A percentile compares a stretch with the other conserved stretches of the same genome.
These are phyloP conservation scores for Etheostoma perlongum DNA, from an alignment of 2,797 vertebrate species.

Conservation along the genomic window DNA sequence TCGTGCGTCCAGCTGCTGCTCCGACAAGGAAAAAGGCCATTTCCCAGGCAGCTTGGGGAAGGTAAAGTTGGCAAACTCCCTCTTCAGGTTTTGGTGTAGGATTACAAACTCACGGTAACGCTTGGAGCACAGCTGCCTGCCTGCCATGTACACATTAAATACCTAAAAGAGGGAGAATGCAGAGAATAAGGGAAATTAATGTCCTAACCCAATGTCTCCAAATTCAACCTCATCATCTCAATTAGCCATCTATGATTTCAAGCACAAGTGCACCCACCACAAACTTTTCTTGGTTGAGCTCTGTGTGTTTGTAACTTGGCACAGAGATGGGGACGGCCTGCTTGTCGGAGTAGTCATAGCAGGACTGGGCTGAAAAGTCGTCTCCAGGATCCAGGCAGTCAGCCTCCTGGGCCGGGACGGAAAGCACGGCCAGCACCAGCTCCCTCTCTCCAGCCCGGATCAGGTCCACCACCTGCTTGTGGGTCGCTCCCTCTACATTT, in stretches of 20 bases:
- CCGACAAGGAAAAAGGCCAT: slow-evolving; percentile 96
- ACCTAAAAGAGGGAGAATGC: slow-evolving; percentile 76
- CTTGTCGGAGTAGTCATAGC: slow-evolving; percentile 98
- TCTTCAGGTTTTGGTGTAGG: slow-evolving; percentile 95
- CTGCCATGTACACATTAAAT: slow-evolving; percentile 97
- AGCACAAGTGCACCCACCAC: slow-evolving; percentile 87
- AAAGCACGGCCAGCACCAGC: slow-evolving; percentile 92
- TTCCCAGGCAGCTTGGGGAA: slow-evolving; percentile 96
- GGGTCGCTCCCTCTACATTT: slow-evolving; percentile 96
- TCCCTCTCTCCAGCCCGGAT: slow-evolving; percentile 96
- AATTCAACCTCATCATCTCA: neutral
- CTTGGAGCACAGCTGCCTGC: slow-evolving; percentile 95
- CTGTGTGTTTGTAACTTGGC: slow-evolving; percentile 97
- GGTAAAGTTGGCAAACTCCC: slow-evolving; percentile 93
- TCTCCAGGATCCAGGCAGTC: slow-evolving; percentile 94
- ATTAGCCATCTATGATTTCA: neutral
- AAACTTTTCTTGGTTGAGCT: slow-evolving; percentile 95
- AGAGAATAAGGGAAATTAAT: neutral
- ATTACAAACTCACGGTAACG: slow-evolving; percentile 96
- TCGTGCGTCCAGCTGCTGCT: slow-evolving; percentile 95
- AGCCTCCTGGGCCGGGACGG: slow-evolving; percentile 93
- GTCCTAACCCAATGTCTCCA: neutral
- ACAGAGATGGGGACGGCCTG: slow-evolving; percentile 98
- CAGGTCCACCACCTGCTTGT: slow-evolving; percentile 99
- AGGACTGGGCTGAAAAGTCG: slow-evolving; percentile 92